phyloP scores from a whole-genome alignment of 2,113 vertebrate genomes.

The Blennius ocellaris region DNA sequence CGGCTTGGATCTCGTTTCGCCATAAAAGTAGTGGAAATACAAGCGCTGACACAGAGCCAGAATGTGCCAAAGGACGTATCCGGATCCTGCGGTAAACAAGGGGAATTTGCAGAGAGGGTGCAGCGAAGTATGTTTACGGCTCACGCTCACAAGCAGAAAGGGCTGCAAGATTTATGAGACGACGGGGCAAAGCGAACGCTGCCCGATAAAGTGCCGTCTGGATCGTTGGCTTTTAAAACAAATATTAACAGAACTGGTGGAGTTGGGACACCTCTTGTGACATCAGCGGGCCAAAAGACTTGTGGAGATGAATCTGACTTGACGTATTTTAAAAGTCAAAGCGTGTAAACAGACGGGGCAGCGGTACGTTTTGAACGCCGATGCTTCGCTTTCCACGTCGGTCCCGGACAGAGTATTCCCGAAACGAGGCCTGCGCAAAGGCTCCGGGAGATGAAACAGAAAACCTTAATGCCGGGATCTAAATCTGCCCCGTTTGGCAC shows the following conservation, averaged over 20 bases:
- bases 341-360: not conserved
- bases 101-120: slow-evolving; percentile 26
- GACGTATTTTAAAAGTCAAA: not conserved
- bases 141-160: slow-evolving; percentile 17
- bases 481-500: not conserved
- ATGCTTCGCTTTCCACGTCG: slow-evolving; percentile 29
- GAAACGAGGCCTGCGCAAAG: not conserved
- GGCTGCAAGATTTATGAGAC: slow-evolving; percentile 34
- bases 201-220: not conserved
- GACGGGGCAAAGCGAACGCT: not conserved
- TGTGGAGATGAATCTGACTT: not conserved
- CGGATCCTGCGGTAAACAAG: slow-evolving; percentile 41
- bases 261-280: not conserved
- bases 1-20: slow-evolving; percentile 25
- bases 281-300: too few species aligned
- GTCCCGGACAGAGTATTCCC: slow-evolving; percentile 16
- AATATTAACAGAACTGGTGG: slow-evolving; percentile 7
- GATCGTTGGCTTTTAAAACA: not conserved
- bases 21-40: slow-evolving; percentile 66
- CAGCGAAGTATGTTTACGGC: slow-evolving; percentile 30
- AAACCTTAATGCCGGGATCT: slow-evolving; percentile 1
- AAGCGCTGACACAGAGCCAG: not conserved
- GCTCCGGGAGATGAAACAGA: not conserved
- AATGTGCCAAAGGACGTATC: slow-evolving; percentile 46
- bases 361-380: not conserved